These are phyloP conservation scores for Cherax destructor DNA, from an alignment of 1,140 invertebrate species.

Conservation along the genomic window DNA sequence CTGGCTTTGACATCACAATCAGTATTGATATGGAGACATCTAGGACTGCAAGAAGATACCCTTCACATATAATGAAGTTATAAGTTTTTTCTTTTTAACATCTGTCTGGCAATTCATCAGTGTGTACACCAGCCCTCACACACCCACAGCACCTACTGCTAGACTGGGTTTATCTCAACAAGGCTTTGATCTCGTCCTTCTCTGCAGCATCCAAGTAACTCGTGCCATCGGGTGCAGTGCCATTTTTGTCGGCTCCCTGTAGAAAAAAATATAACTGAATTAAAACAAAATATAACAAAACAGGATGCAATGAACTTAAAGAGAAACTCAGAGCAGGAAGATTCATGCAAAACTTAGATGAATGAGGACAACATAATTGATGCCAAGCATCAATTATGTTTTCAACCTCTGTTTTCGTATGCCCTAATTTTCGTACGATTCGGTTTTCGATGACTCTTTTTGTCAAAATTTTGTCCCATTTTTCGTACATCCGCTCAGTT, in stretches of 20 bases:
- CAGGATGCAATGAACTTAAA: neutral
- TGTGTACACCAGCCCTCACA: neutral
- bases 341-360: neutral
- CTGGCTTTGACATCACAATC: neutral
- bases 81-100: neutral
- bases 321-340: neutral
- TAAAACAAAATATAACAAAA: neutral
- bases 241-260: slow-evolving; percentile 89
- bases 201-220: slow-evolving; percentile 92
- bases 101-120: neutral
- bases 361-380: neutral
- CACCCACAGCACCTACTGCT: neutral
- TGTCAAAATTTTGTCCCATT: too few species aligned
- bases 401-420: too few species aligned
- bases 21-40: neutral
- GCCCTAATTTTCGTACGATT: too few species aligned
- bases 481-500: too few species aligned
- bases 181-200: slow-evolving; percentile 91
- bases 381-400: too few species aligned
- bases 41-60: neutral
- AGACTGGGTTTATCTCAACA: slow-evolving; percentile 77
- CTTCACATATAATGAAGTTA: neutral
- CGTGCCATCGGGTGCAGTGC: slow-evolving; percentile 89
- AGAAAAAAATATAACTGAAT: slow-evolving; percentile 71
- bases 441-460: too few species aligned